Percentiles rank a stretch among this genome's conserved stretches.
These are phyloP conservation scores for Apostichopus leukothele DNA, from an alignment of 53 echinoderm and acorn worm genomes.

Conservation along the genomic window DNA sequence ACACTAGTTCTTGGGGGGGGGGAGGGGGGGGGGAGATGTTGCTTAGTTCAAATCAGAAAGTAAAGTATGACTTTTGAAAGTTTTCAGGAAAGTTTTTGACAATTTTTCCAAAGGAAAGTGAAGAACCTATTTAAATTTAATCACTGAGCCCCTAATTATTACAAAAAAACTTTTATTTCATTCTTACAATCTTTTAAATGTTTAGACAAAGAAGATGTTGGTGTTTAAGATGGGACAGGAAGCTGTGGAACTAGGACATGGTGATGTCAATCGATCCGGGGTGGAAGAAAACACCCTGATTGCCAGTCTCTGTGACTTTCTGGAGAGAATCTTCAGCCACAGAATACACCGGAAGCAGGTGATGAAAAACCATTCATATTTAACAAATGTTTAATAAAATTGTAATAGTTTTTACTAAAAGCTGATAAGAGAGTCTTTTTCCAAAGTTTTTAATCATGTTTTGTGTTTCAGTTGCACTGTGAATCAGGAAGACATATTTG, in stretches of 20 bases:
- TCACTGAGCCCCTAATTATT: too few species aligned
- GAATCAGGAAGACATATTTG: background rate
- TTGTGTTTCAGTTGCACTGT: background rate
- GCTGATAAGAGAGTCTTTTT: background rate
- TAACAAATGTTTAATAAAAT: too few species aligned
- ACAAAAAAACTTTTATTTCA: too few species aligned
- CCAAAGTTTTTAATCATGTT: background rate
- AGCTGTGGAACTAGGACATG: slow-evolving; percentile 94
- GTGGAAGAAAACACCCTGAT: slow-evolving; percentile 98
- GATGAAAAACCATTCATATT: background rate
- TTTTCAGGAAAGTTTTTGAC: too few species aligned
- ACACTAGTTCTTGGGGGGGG: too few species aligned
- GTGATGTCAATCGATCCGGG: slow-evolving; percentile 87
- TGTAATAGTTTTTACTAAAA: background rate
- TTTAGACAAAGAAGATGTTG: slow-evolving; percentile 95
- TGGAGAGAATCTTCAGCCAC: slow-evolving; percentile 97
- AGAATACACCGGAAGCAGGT: slow-evolving; percentile 80
- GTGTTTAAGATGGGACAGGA: slow-evolving; percentile 99
- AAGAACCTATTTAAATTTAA: too few species aligned
- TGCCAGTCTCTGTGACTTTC: slow-evolving; percentile 89
- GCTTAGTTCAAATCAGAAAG: too few species aligned
- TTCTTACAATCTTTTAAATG: background rate
- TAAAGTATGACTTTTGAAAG: too few species aligned
- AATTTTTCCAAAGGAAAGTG: too few species aligned
- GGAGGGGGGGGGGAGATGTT: too few species aligned